Evolutionary conservation across 2,888 invertebrate genomes (phyloP), one percentile per base, ranked within the genome.

Genomic region (Ormyrus pomaceus): DNA sequence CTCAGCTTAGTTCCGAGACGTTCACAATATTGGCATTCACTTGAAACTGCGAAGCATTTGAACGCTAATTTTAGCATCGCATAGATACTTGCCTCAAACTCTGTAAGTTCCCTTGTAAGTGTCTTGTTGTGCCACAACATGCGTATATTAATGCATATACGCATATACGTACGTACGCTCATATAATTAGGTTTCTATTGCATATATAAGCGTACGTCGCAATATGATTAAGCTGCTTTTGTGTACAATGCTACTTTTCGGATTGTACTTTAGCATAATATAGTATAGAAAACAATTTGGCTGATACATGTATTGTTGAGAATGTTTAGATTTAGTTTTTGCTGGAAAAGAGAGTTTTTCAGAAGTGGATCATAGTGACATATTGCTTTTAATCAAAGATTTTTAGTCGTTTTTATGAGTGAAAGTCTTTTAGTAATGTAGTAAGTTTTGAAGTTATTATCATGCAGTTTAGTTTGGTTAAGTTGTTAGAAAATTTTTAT

Each of bases 61-160:
- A 79, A 61, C 71, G 79, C 74, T 79, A 75, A 79, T 80, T 71
- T 68, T 75, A 72, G 80, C 77, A 76, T 80, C 72, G 34, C 64
- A 64, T 79, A 77, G 70, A 78, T 78, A 78, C 65, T 71, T 74
- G 81, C 68, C 83, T 83, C 83, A 83, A 83, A 72, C 76, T 85
- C 83, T 80, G 84, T 86, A 85, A 87, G 83, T 86, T 86, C 84
- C 84, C 84, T 80, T 70, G 81, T 82, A 79, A 75, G 73, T 77
- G 73, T 74, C 70, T 73, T 59, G 55, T 70, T 51, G 70, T 71
- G 56, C 76, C 73, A 76, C 64, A 55, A 56, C 7, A 65, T 34
- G 55, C 34, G 7, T 51, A 19, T 19, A 64, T 59, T 50, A n/a
- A 64, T 58, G n/a, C n/a, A 34, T 10, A 62, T 53, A 45, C 62